Conservation (phyloP, 2,113 vertebrate species). For the Gopherus flavomarginatus region DNA sequence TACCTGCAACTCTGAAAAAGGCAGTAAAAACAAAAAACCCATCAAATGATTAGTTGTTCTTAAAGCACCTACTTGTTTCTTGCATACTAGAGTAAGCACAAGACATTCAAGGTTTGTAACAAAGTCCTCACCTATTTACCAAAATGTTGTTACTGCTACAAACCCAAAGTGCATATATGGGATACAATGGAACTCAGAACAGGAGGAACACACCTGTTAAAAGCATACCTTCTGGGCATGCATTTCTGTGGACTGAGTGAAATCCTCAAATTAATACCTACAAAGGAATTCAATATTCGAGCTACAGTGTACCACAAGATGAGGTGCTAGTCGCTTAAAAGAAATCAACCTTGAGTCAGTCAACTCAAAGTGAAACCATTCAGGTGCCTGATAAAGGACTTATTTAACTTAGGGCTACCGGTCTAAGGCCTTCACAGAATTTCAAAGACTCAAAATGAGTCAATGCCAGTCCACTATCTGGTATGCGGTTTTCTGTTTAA, state of each 20-base stretch:
- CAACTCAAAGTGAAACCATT: constrained; percentile 28
- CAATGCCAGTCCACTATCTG: constrained; percentile 24
- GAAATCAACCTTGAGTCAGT: constrained; percentile 33
- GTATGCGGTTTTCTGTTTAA: constrained; percentile 1
- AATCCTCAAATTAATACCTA: constrained; percentile 56
- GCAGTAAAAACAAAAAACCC: constrained; percentile 65
- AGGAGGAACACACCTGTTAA: constrained; percentile 49
- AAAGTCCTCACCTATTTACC: constrained; percentile 71
- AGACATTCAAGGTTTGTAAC: constrained; percentile 77
- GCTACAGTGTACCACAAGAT: constrained; percentile 49
- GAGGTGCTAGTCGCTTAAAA: constrained; percentile 52
- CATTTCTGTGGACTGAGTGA: constrained; percentile 53
- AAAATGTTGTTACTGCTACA: constrained; percentile 69
- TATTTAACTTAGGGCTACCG: neutral
- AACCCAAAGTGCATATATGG: constrained; percentile 79
- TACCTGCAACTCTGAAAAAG: constrained; percentile 65
- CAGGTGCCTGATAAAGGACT: constrained; percentile 37
- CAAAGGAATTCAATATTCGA: constrained; percentile 40
- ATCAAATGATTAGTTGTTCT: constrained; percentile 60
- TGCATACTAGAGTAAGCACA: constrained; percentile 75
- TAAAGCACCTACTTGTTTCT: constrained; percentile 79
- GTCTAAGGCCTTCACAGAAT: neutral
- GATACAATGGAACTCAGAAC: constrained; percentile 71
- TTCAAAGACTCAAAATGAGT: neutral
- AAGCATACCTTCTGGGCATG: constrained; percentile 70